These are phyloP conservation scores for Acropternis orthonyx DNA, from an alignment of 2,797 vertebrate species.

Conservation along the genomic window DNA sequence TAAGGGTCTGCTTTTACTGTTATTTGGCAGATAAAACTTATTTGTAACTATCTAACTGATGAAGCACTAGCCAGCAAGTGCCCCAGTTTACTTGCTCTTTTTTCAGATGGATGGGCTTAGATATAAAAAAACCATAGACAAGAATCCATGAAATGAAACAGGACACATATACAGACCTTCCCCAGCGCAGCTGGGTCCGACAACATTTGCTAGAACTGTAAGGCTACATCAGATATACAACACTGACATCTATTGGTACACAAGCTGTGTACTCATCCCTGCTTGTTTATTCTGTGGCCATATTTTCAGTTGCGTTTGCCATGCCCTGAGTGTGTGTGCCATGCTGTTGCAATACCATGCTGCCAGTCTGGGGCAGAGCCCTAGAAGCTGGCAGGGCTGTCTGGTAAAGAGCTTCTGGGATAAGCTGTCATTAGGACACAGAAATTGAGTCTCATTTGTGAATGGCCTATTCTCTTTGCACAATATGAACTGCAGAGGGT, in stretches of 20 bases:
- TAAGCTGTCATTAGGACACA: background rate
- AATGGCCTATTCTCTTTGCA: background rate
- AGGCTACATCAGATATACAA: conserved; percentile 32
- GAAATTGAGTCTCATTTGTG: background rate
- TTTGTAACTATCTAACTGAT: background rate
- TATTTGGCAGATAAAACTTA: background rate
- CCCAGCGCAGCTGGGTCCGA: background rate
- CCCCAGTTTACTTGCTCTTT: background rate
- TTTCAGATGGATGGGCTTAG: background rate
- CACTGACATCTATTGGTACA: conserved; percentile 67
- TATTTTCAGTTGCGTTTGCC: rapidly evolving
- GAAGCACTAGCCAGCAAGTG: background rate
- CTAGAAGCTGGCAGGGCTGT: background rate
- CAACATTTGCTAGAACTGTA: rapidly evolving
- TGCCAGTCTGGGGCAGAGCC: too few species aligned
- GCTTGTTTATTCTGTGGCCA: background rate
- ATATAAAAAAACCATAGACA: background rate
- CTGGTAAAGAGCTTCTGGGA: background rate
- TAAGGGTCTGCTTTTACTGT: background rate
- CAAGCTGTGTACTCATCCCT: background rate
- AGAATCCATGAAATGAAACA: background rate
- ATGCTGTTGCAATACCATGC: rapidly evolving
- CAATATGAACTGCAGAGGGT: background rate
- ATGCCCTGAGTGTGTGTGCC: rapidly evolving
- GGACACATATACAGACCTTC: background rate